phyloP scores from a whole-genome alignment of 2,797 vertebrate species.

The Chelon auratus region DNA sequence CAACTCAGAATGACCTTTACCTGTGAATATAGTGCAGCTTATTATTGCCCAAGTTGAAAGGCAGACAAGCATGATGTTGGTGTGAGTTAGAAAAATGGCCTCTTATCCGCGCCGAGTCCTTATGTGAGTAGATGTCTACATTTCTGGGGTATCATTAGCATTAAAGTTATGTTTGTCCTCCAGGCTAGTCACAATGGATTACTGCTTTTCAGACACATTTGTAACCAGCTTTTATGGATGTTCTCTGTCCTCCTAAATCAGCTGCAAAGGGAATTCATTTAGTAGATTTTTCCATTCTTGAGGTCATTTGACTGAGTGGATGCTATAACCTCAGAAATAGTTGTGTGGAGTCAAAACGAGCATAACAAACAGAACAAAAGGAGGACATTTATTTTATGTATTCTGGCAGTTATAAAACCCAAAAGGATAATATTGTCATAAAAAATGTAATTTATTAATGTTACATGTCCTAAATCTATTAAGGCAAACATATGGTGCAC shows the following conservation, averaged over 20 bases:
- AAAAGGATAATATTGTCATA: not conserved
- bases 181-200: constrained; percentile 25
- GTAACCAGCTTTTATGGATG: constrained; percentile 12
- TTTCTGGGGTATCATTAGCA: not conserved
- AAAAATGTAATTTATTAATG: constrained; percentile 24
- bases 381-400: not conserved
- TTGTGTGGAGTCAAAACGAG: constrained; percentile 1
- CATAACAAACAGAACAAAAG: not conserved
- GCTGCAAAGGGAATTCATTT: not conserved
- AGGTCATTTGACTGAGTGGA: constrained; percentile 8
- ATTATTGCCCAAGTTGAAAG: not conserved
- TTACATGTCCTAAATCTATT: constrained; percentile 11
- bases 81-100: not conserved
- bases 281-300: constrained; percentile 26
- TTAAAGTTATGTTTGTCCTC: not conserved
- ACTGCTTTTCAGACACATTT: constrained; percentile 14
- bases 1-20: not conserved
- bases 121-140: not conserved
- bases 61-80: too few relatives aligned
- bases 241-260: constrained; percentile 11
- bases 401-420: not conserved
- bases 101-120: not conserved
- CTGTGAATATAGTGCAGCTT: not conserved
- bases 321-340: not conserved
- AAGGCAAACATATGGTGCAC: constrained; percentile 17